These are phyloP conservation scores for Heliconius himera DNA, from an alignment of 1,140 invertebrate species.

Conservation along the genomic window DNA sequence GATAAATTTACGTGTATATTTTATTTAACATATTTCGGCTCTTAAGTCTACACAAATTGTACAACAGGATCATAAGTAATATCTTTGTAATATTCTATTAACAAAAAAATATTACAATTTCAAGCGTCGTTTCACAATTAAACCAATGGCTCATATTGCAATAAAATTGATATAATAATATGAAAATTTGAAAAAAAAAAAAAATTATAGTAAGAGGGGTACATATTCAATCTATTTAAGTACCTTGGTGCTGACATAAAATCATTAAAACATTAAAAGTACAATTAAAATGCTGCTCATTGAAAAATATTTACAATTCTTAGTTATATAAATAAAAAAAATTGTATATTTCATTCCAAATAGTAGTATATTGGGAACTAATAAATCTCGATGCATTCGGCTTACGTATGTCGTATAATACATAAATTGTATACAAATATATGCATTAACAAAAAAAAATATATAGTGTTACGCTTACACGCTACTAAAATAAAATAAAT, in stretches of 20 bases:
- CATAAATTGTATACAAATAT: background rate
- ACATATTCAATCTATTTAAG: conserved; percentile 46
- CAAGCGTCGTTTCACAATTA: background rate
- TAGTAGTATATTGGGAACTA: background rate
- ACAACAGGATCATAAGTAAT: conserved; percentile 36
- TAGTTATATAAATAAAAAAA: conserved; percentile 2
- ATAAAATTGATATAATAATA: background rate
- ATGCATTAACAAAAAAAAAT: background rate
- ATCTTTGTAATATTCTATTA: conserved; percentile 10
- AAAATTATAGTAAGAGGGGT: conserved; percentile 9
- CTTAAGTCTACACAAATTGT: conserved; percentile 38
- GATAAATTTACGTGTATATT: conserved; percentile 17
- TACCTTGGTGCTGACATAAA: conserved; percentile 55
- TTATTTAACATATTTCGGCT: conserved; percentile 34
- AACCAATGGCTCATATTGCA: background rate
- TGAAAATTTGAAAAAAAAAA: background rate
- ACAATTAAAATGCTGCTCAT: conserved; percentile 65
- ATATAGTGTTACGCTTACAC: conserved; percentile 25
- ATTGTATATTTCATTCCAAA: conserved; percentile 4
- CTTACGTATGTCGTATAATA: conserved; percentile 6
- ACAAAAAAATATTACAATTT: background rate
- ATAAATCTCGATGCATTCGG: conserved; percentile 20
- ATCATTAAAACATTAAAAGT: conserved; percentile 36
- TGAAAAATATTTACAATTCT: conserved; percentile 36
- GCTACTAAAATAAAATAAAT: conserved; percentile 61